A percentile compares a stretch with the other conserved stretches of the same genome.
Conservation (phyloP, 2,113 vertebrate genomes). For the Myocastor coypus region DNA sequence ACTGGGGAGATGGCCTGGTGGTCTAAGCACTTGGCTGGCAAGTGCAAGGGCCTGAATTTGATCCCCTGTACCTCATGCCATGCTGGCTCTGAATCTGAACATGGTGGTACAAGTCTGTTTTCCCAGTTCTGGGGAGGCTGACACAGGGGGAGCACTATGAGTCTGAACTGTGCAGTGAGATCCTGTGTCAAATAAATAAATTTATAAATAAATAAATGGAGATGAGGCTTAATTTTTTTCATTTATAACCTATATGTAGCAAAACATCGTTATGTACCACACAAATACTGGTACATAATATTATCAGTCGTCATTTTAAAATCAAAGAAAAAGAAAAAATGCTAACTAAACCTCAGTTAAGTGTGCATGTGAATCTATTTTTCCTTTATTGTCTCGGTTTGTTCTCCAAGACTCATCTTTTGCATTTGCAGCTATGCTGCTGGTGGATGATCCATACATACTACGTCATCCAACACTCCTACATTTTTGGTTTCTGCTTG, state of each 20-base stretch:
- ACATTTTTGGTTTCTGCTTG: not conserved
- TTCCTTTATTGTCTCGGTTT: not conserved
- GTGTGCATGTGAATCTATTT: not conserved
- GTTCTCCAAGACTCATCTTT: not conserved
- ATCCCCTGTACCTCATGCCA: too few relatives aligned
- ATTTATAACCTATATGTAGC: not conserved
- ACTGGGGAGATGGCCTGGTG: too few relatives aligned
- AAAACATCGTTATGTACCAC: not conserved
- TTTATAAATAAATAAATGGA: not conserved
- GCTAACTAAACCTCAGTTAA: not conserved
- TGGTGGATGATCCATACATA: not conserved
- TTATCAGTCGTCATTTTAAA: not conserved
- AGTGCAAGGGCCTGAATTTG: too few relatives aligned
- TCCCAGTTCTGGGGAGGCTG: too few relatives aligned
- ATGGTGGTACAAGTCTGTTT: too few relatives aligned
- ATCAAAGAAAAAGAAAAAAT: not conserved
- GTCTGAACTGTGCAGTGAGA: too few relatives aligned
- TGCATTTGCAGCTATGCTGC: not conserved
- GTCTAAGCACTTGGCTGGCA: too few relatives aligned
- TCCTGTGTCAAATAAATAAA: too few relatives aligned
- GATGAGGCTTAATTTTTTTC: not conserved
- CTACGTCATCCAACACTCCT: not conserved
- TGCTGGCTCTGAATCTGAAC: too few relatives aligned
- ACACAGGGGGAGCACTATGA: too few relatives aligned
- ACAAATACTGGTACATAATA: not conserved